Evolutionary conservation across 2,888 invertebrate species (phyloP).

Genomic region (Prenolepis imparis): DNA sequence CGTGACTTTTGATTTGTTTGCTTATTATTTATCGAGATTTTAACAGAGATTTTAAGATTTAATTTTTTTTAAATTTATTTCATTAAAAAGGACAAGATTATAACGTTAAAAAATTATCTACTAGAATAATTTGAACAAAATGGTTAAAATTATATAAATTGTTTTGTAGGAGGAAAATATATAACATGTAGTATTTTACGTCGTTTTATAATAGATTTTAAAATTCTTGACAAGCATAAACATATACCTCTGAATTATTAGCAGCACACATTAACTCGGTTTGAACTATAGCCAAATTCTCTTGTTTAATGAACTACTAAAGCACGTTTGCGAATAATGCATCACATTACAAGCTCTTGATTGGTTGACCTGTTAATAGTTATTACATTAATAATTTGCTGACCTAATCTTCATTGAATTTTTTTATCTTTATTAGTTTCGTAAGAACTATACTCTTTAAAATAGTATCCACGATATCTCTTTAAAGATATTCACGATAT

Average conservation of each 20-base stretch:
- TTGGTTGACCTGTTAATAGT: neutral
- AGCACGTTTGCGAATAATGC: constrained; percentile 16
- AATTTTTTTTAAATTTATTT: neutral
- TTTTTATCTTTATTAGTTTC: neutral
- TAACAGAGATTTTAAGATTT: neutral
- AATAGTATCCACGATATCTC: neutral
- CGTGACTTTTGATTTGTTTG: neutral
- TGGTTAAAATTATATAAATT: neutral
- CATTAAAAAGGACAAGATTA: neutral
- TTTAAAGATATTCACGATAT: too few species aligned
- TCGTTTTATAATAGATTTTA: neutral
- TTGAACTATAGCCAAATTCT: constrained; percentile 41
- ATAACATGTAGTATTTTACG: neutral
- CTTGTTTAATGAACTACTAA: constrained; percentile 35
- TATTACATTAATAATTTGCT: neutral
- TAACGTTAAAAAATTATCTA: neutral
- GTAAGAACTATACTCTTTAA: neutral
- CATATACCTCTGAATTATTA: constrained; percentile 32
- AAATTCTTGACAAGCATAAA: neutral
- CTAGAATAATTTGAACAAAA: neutral
- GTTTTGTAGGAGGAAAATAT: neutral
- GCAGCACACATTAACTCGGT: constrained; percentile 6
- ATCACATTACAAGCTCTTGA: neutral
- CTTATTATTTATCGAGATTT: neutral
- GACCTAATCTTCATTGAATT: neutral